Base-by-base conservation (phyloP, 2,888 invertebrate genomes). In the Trachelus stipa region DNA sequence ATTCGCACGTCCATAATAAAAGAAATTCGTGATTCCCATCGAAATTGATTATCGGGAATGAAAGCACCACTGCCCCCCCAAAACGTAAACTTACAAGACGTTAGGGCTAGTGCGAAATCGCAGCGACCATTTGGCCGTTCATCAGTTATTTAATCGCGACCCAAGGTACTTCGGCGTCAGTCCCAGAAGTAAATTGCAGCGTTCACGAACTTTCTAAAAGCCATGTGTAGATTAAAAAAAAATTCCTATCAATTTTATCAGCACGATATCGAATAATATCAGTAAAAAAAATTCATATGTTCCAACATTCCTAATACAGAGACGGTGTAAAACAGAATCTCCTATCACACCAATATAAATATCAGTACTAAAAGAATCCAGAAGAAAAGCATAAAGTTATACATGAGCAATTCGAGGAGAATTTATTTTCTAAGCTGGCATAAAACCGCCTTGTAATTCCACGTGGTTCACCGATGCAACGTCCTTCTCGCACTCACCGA, bases 111-210 rank as follows among this genome's bases (percentile, higher is more conserved):
- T 23, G 71, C 34, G 82, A 86, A 88, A 88, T 88, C 88, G 85
- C 85, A 83, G 80, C 84, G 82, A 81, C 83, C 83, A 83, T 81
- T 82, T 81, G 84, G 82, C 81, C 83, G 81, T 84, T 86, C 87
- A 87, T 88, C 82, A 86, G 86, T 88, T 88, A 88, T 88, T 88
- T 85, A 88, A 85, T 84, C 85, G 83, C 11, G 11, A 71, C 71
- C 33, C 31, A 15, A 71, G 56, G 33, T 34, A 31, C 71, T 71
- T 71, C 34, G 15, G 15, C 71, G 31, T 71, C 34, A 6, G 71
- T 31, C 71, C 34, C 71, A 34, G 31, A 33, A 34, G 71, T 23
- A 9, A 23, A 56, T 23, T 23, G 9, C 6, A 56, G 9, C 56
- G 15, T 56, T 56, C 23, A 23, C 56, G 56, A 6, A 23, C 9